Percentiles rank a stretch among this genome's conserved stretches.
Conservation (phyloP, 2,888 invertebrate genomes). For the Drosophila algonquin region DNA sequence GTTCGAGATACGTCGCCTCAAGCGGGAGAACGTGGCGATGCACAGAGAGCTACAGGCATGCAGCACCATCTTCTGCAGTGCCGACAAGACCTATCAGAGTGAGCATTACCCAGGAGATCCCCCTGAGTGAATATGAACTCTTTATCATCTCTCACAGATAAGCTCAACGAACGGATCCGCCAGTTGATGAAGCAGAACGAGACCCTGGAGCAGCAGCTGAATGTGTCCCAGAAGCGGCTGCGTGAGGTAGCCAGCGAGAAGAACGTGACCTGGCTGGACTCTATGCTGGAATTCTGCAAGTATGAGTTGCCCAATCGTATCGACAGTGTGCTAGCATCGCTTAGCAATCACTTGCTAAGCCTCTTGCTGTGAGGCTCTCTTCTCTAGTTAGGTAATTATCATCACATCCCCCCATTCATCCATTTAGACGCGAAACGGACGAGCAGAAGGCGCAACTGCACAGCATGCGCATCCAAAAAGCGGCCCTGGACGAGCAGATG, state of each 20-base stretch:
- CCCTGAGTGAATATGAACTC: no score
- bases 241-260: conserved; percentile 79
- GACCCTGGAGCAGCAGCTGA: conserved; percentile 77
- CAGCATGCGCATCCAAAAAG: conserved; percentile 80
- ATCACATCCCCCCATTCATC: conserved; percentile 34
- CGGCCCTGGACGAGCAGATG: conserved; percentile 80
- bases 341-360: conserved; percentile 60
- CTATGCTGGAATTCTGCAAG: conserved; percentile 84
- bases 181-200: conserved; percentile 78
- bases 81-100: conserved; percentile 83
- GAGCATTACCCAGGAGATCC: background rate
- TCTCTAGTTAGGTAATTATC: conserved; percentile 33
- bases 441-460: conserved; percentile 82
- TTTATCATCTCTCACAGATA: conserved; percentile 62
- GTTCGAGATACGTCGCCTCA: conserved; percentile 82
- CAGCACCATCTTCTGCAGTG: conserved; percentile 81
- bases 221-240: conserved; percentile 76
- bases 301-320: conserved; percentile 73
- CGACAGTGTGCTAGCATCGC: conserved; percentile 47
- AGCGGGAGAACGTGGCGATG: conserved; percentile 83
- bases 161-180: conserved; percentile 80
- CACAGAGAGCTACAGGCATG: conserved; percentile 82
- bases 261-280: conserved; percentile 82
- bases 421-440: conserved; percentile 82
- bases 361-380: conserved; percentile 58